Base-by-base conservation (phyloP, 92 coral and sea anemone genomes). In the Actinostola sp. region DNA sequence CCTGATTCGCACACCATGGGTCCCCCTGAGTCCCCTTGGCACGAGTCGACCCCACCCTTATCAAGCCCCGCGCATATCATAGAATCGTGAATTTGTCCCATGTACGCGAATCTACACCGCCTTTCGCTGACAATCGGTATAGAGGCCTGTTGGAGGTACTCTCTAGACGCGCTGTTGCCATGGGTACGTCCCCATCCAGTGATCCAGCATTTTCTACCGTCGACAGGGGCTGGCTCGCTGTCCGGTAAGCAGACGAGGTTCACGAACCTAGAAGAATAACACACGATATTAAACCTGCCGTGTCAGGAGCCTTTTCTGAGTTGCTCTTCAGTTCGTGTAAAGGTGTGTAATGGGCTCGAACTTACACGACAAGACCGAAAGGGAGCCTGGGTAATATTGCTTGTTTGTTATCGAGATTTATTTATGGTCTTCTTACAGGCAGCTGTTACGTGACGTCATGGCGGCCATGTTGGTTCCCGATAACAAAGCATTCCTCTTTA, bases 21-120 rank as follows among this genome's bases (percentile, higher is more conserved):
- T 8, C 85, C 85, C 56, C 85, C 85, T 39, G 78, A 71, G 31
- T 82, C 86, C 34, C 86, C 86, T 51, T 82, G 86, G 66, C 86
- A 82, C 29, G 86, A 82, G 65, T 82, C 86, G 60, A 82, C 57
- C 46, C 86, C 86, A 3, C 86, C 86, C 46, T 75, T 76, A 45
- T 80, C 85, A 45, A 80, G 46, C 2, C 85, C 85, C 9, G 85
- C 85, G 59, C 85, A 80, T 21, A 82, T 81, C 86, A 82, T 82
- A 29, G 86, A 82, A 62, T 82, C 86, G 74, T 82, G 86, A 13
- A 82, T 82, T 54, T 69, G 81, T 32, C 86, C 86, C 8, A 82
- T 46, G 65, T 82, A 82, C 8, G 81, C 53, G 43, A 61, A 82
- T 27, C 71, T 72, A 49, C 82, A 82, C 38, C 86, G 86, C 38